Base-by-base conservation (phyloP, 1,140 invertebrate species). In the Luehdorfia chinensis region DNA sequence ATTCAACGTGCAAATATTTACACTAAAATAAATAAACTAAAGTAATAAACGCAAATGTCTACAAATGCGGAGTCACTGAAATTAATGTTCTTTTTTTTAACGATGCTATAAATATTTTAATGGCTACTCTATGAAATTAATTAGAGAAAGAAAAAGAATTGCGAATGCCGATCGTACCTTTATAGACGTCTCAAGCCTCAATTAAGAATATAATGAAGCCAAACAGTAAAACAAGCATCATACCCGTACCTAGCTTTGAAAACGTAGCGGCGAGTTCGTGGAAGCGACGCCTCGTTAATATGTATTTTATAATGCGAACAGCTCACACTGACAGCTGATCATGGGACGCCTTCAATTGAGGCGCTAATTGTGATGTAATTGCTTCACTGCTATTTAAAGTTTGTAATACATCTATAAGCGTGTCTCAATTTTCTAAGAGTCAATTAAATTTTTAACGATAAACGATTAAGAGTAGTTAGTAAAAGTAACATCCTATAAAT, bases 121-220 rank as follows among this genome's bases (percentile, higher is more conserved):
- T n/a, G n/a, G n/a, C n/a, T n/a, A n/a, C n/a, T n/a, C n/a, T n/a
- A n/a, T n/a, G n/a, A n/a, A n/a, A n/a, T 21, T 21, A 21, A 21
- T 6, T 2, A 21, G 19, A n/a, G 3, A 34, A 19, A 18, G 8
- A 19, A 36, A 12, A 33, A 37, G 12, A 37, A 12, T 16, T 36
- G 16, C 3, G 6, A 21, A 5, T 37, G 18, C 18, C 11, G 16
- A 37, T 37, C 34, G 18, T 37, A 37, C 34, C 21, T 21, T 19
- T 23, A 37, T 37, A 36, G 18, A 37, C 18, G 21, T 37, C 34
- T 6, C 19, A 21, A 37, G 21, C 34, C 21, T 37, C 34, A 21
- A 37, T 37, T 37, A 37, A 37, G 34, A 37, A 37, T 12, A 37
- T 37, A 37, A 37, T 37, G 34, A 37, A 23, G 34, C 16, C 16